phyloP scores from a whole-genome alignment of 2,888 invertebrate genomes.

The Aphrophora alni region DNA sequence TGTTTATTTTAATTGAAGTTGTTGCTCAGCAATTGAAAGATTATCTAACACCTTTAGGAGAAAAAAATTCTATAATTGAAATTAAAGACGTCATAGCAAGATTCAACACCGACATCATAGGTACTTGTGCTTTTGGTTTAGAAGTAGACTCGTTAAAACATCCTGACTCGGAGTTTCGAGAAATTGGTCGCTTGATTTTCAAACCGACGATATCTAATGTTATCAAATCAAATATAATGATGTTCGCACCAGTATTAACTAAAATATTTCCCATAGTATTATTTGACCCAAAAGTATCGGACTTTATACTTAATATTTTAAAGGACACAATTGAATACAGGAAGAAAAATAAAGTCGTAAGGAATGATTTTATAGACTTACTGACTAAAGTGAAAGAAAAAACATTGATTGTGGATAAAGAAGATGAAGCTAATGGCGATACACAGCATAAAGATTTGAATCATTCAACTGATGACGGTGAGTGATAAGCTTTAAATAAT shows the following conservation, averaged over 20 bases:
- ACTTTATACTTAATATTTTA: conserved; percentile 10
- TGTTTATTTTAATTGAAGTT: conserved; percentile 60
- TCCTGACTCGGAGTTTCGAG: conserved; percentile 60
- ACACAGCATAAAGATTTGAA: neutral
- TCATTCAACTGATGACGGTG: neutral
- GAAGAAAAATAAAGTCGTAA: conserved; percentile 20
- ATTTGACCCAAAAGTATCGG: neutral
- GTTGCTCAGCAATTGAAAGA: conserved; percentile 61
- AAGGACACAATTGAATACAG: conserved; percentile 23
- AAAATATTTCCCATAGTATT: neutral
- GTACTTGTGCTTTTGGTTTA: conserved; percentile 65
- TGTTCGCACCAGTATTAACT: neutral
- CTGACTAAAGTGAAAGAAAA: conserved; percentile 16
- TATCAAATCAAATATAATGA: neutral
- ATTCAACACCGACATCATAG: conserved; percentile 64
- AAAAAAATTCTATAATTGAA: conserved; percentile 57
- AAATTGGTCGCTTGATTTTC: conserved; percentile 11
- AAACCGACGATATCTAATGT: neutral
- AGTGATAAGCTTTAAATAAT: neutral
- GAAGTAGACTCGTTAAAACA: conserved; percentile 61
- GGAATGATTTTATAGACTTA: conserved; percentile 22
- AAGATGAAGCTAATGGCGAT: neutral
- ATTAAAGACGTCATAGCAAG: conserved; percentile 64
- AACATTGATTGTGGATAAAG: neutral
- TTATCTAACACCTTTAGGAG: conserved; percentile 44